Evolutionary conservation across 2,113 vertebrate species (phyloP).

Genomic region (Ophthalmolycus amberensis): DNA sequence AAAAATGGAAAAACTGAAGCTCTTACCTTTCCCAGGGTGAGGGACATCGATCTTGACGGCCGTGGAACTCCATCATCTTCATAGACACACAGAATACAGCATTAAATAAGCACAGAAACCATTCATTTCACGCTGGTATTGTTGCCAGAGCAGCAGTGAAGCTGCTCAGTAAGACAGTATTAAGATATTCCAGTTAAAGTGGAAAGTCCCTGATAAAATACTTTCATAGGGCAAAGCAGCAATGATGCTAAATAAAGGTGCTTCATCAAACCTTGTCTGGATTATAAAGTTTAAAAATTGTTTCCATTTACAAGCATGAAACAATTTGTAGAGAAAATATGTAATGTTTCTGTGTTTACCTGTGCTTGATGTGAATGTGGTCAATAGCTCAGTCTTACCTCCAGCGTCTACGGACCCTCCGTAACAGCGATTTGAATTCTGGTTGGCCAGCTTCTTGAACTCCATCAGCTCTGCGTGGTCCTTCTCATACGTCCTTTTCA

Average conservation of each 20-base stretch:
- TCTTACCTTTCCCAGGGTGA: slow-evolving; percentile 94
- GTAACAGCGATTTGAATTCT: slow-evolving; percentile 95
- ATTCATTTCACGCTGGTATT: neutral
- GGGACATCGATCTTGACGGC: slow-evolving; percentile 92
- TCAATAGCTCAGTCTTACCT: slow-evolving; percentile 65
- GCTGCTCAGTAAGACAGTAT: neutral
- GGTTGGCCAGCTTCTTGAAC: slow-evolving; percentile 97
- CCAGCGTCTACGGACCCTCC: slow-evolving; percentile 87
- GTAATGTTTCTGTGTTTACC: neutral
- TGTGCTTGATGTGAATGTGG: neutral
- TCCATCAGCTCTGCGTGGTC: slow-evolving; percentile 97
- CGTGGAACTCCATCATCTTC: slow-evolving; percentile 95
- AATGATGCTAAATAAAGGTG: neutral
- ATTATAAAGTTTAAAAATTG: neutral
- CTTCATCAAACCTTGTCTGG: neutral
- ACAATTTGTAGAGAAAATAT: neutral
- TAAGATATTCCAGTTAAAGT: neutral
- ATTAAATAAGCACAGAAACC: neutral
- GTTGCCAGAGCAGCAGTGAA: neutral
- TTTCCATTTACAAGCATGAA: slow-evolving; percentile 18
- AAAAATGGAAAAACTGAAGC: neutral
- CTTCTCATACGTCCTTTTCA: slow-evolving; percentile 98
- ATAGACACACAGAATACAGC: slow-evolving; percentile 30
- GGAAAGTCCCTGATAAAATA: neutral
- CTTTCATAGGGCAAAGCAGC: neutral